Evolutionary conservation across 2,113 vertebrate species (phyloP).

Genomic region (Hystrix cristata): DNA sequence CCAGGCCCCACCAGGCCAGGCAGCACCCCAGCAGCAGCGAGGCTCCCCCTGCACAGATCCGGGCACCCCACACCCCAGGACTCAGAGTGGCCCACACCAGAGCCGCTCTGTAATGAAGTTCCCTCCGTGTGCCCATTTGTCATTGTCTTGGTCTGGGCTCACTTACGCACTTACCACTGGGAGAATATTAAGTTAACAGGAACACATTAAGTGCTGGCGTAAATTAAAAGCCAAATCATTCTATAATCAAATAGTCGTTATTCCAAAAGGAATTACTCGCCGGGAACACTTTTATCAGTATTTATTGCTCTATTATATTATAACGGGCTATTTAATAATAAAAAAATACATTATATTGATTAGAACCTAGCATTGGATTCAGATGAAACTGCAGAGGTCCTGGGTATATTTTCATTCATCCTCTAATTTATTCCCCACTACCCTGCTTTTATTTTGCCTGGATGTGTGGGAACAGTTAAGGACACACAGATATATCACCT

Average conservation of each 20-base stretch:
- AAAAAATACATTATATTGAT: slow-evolving; percentile 81
- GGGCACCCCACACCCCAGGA: not conserved
- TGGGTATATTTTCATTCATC: slow-evolving; percentile 65
- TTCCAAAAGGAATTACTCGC: slow-evolving; percentile 71
- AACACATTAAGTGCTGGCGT: slow-evolving; percentile 70
- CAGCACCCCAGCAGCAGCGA: not conserved
- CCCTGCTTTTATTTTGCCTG: not conserved
- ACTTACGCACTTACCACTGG: not conserved
- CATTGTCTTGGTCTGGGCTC: not conserved
- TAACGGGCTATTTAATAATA: slow-evolving; percentile 78
- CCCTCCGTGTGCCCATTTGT: not conserved
- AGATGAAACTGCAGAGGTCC: slow-evolving; percentile 55
- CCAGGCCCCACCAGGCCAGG: not conserved
- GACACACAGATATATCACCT: not conserved
- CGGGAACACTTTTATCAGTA: slow-evolving; percentile 69
- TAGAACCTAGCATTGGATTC: slow-evolving; percentile 79
- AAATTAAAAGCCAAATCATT: slow-evolving; percentile 80
- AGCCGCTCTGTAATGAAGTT: not conserved
- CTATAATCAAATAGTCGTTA: slow-evolving; percentile 74
- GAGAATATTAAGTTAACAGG: slow-evolving; percentile 70
- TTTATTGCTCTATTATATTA: slow-evolving; percentile 78
- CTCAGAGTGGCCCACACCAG: not conserved
- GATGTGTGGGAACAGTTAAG: not conserved
- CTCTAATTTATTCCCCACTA: not conserved
- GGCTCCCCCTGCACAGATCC: not conserved